A percentile compares a stretch with the other conserved stretches of the same genome.
Conservation (phyloP, 2,797 vertebrate genomes). For the Mastacembelus armatus region DNA sequence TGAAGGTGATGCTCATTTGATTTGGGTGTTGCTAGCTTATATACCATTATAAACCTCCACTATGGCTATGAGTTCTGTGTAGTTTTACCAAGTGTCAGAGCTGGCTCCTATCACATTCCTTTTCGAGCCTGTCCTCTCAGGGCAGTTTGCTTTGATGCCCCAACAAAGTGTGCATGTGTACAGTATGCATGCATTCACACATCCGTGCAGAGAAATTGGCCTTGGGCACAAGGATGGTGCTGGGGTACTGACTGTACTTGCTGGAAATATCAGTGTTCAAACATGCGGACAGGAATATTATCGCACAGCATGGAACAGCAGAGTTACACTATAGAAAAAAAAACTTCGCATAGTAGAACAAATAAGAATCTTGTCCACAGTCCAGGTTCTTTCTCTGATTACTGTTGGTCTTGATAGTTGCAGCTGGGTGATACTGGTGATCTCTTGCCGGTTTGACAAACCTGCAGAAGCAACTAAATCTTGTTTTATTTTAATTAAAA, state of each 20-base stretch:
- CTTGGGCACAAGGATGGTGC: slow-evolving; percentile 29
- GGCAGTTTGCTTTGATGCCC: slow-evolving; percentile 23
- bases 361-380: background rate
- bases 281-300: slow-evolving; percentile 5
- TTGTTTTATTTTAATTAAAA: background rate
- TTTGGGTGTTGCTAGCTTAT: slow-evolving; percentile 4
- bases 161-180: slow-evolving; percentile 10
- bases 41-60: slow-evolving; percentile 21
- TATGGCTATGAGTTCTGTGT: background rate
- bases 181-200: background rate
- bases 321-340: too few species aligned
- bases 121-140: slow-evolving; percentile 34
- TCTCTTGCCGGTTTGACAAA: too few species aligned
- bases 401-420: background rate
- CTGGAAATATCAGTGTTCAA: slow-evolving; percentile 49
- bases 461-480: background rate
- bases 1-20: slow-evolving; percentile 6
- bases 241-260: slow-evolving; percentile 35
- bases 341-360: too few species aligned
- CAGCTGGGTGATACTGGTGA: background rate
- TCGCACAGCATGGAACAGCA: slow-evolving; percentile 1
- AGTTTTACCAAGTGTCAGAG: slow-evolving; percentile 29
- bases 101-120: slow-evolving; percentile 47
- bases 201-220: slow-evolving; percentile 20
- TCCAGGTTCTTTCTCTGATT: slow-evolving; percentile 9